Evolutionary conservation across 2,797 vertebrate genomes (phyloP).

Genomic region (Pangasius larnaudii): DNA sequence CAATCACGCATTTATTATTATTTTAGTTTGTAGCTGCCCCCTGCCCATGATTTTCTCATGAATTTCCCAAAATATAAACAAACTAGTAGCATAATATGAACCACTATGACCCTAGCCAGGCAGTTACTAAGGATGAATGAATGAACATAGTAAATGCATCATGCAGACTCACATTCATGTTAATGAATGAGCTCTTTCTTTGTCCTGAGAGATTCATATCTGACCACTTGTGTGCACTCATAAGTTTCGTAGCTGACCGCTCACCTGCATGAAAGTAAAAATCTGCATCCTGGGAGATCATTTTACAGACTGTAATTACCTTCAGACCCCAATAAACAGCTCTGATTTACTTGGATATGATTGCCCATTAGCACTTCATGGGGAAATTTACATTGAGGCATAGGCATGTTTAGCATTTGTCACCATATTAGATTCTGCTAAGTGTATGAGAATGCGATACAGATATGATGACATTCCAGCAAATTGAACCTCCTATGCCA

Average conservation of each 20-base stretch:
- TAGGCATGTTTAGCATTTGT: neutral
- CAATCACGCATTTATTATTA: too few relatives aligned
- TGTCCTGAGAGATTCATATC: neutral
- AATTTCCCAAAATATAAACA: neutral
- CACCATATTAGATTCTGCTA: neutral
- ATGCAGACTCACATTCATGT: neutral
- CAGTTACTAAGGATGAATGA: neutral
- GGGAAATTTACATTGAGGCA: neutral
- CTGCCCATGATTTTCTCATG: neutral
- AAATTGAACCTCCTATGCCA: slow-evolving; percentile 57
- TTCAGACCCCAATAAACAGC: neutral
- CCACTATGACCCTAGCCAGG: neutral
- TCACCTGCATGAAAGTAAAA: neutral
- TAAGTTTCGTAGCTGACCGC: neutral
- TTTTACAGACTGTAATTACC: neutral
- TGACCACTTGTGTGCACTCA: neutral
- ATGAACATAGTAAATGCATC: neutral
- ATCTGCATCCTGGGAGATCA: neutral
- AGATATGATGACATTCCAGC: neutral
- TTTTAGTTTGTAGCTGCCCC: neutral
- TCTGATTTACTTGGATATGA: neutral
- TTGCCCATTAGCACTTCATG: neutral
- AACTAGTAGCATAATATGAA: neutral
- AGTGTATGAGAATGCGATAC: neutral
- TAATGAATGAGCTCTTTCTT: neutral